Evolutionary conservation across 2,888 invertebrate species (phyloP), one percentile per base, ranked within the genome.

Genomic region (Anorthoa munda): DNA sequence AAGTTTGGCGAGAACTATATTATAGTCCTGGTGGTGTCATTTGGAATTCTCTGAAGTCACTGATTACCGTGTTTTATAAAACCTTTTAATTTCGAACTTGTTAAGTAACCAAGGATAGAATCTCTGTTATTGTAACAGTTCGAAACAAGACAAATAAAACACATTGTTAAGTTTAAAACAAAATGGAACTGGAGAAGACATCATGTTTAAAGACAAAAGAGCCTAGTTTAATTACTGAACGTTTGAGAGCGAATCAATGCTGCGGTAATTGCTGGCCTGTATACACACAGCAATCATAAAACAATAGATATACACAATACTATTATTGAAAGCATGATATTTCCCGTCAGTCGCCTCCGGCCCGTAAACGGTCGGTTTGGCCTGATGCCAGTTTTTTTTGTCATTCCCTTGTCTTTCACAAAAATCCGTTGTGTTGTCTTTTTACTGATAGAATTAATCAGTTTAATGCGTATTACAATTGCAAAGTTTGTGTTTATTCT

Each of bases 311-410:
- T 26, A 61, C 50, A 78, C 65, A 60, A 65, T 68, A 66, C 63
- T 89, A 88, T 89, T 89, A 92, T 92, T 86, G 89, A 90, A 88
- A 86, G 85, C 87, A 87, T 87, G 87, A 90, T 90, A 90, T 91
- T 92, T 91, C 86, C 87, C 86, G 90, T 89, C 91, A 88, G 89
- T 89, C 88, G 90, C 92, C 91, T 84, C 87, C 86, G 90, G 92
- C 89, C 75, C 89, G 88, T 88, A 88, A 86, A 86, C 87, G 87
- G 85, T 85, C 75, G 83, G 85, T 83, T 93, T 94, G 94, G 94
- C 92, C 74, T n/a, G 48, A 79, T 77, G 90, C 94, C 93, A 94
- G 87, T 89, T 90, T 92, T 75, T 91, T 89, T 88, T 87, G 85
- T 87, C 9, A 39, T 89, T 85, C 85, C 83, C 79, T 81, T 87